These are phyloP conservation scores for Acanthopleura granulata DNA, from an alignment of 2,888 invertebrate genomes.

Conservation along the genomic window DNA sequence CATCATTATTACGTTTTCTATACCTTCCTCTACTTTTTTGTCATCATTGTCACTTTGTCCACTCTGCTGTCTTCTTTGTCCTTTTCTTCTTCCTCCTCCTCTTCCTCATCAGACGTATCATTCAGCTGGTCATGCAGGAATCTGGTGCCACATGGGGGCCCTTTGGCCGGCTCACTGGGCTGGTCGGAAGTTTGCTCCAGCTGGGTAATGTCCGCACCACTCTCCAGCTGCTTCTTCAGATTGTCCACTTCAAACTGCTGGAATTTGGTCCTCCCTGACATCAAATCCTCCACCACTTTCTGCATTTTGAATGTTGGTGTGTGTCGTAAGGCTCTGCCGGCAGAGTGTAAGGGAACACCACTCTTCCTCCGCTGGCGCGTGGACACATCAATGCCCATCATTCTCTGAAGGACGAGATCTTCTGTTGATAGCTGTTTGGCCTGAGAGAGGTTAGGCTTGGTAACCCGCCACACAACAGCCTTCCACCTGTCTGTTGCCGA, in stretches of 20 bases:
- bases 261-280: constrained; percentile 51
- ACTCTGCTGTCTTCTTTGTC: too few species aligned
- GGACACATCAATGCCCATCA: constrained; percentile 51
- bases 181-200: neutral
- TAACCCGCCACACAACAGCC: neutral
- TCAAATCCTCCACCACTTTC: constrained; percentile 56
- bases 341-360: constrained; percentile 50
- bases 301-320: constrained; percentile 64
- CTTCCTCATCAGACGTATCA: too few species aligned
- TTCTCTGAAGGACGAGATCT: constrained; percentile 53
- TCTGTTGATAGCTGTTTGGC: constrained; percentile 32
- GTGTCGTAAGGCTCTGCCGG: constrained; percentile 57
- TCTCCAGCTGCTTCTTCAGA: constrained; percentile 38
- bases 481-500: neutral
- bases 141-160: too few species aligned
- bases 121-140: too few species aligned
- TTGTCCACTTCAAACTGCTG: constrained; percentile 56
- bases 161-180: too few species aligned
- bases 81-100: too few species aligned
- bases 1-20: too few species aligned
- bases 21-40: too few species aligned
- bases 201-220: constrained; percentile 22
- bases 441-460: neutral
- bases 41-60: too few species aligned
- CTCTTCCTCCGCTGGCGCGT: constrained; percentile 32